Conservation (phyloP, 2,113 vertebrate genomes). For the Phainopepla nitens region DNA sequence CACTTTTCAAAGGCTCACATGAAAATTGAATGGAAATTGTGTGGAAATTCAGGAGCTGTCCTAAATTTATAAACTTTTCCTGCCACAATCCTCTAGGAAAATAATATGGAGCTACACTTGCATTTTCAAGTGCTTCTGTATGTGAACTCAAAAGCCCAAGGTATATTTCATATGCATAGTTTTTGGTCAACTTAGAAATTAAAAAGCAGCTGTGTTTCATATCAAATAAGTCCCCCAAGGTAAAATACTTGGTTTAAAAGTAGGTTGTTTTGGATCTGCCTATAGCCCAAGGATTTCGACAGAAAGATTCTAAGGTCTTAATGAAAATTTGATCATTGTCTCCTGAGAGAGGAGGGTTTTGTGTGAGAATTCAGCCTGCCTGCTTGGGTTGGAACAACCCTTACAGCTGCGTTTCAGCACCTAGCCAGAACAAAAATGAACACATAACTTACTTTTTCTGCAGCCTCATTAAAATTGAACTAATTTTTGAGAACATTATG, state of each 20-base stretch:
- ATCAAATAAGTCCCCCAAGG: background rate
- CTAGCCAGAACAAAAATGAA: constrained; percentile 10
- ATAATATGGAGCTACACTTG: background rate
- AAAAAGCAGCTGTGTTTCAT: background rate
- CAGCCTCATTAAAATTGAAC: constrained; percentile 45
- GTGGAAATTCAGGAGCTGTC: background rate
- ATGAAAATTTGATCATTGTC: constrained; percentile 21
- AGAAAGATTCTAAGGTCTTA: background rate
- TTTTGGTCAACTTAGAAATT: constrained; percentile 8
- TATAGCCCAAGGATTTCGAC: constrained; percentile 3
- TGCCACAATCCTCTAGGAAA: background rate
- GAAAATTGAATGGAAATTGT: background rate
- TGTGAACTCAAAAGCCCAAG: background rate
- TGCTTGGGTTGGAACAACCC: background rate
- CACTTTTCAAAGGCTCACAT: background rate
- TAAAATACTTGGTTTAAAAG: constrained; percentile 1
- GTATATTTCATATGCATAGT: background rate
- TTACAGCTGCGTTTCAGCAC: background rate
- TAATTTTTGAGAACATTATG: constrained; percentile 27
- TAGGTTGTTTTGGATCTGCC: background rate
- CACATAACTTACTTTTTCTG: constrained; percentile 18
- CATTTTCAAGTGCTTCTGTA: background rate
- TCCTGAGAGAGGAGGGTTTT: background rate
- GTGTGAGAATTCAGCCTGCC: background rate
- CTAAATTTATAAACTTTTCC: background rate